These are phyloP conservation scores for Anguilla obscura DNA, from an alignment of 2,797 vertebrate genomes.

Conservation along the genomic window DNA sequence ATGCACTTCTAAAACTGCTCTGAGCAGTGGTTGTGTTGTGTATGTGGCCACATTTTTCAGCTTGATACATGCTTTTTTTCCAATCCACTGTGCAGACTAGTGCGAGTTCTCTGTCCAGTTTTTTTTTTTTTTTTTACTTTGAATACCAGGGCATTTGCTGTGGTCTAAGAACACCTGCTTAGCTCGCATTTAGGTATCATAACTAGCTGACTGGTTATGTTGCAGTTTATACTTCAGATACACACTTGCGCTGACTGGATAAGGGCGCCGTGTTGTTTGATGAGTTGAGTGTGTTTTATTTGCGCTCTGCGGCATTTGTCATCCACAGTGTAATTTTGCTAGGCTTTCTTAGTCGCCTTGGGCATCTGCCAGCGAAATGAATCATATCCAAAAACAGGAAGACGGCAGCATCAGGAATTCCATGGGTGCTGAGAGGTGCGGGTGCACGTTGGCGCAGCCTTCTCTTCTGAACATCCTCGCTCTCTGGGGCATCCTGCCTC, in stretches of 20 bases:
- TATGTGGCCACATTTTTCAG: not conserved
- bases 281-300: not conserved
- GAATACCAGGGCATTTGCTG: not conserved
- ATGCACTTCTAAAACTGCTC: not conserved
- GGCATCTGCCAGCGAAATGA: not conserved
- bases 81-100: not conserved
- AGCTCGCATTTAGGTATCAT: not conserved
- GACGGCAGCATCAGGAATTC: not conserved
- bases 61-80: not conserved
- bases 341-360: not conserved
- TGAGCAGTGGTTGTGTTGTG: not conserved
- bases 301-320: not conserved
- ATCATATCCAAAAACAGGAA: not conserved
- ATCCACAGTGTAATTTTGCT: not conserved
- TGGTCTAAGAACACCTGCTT: not conserved
- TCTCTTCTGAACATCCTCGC: not conserved
- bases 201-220: not conserved
- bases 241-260: not conserved
- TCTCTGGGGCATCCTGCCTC: not conserved
- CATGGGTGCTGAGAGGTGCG: not conserved
- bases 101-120: not conserved
- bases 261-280: not conserved
- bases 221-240: not conserved
- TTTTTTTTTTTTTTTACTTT: not conserved
- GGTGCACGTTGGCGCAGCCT: not conserved